A percentile compares a stretch with the other conserved stretches of the same genome.
Conservation (phyloP, 2,888 invertebrate species). For the Pristionchus arcanus region DNA sequence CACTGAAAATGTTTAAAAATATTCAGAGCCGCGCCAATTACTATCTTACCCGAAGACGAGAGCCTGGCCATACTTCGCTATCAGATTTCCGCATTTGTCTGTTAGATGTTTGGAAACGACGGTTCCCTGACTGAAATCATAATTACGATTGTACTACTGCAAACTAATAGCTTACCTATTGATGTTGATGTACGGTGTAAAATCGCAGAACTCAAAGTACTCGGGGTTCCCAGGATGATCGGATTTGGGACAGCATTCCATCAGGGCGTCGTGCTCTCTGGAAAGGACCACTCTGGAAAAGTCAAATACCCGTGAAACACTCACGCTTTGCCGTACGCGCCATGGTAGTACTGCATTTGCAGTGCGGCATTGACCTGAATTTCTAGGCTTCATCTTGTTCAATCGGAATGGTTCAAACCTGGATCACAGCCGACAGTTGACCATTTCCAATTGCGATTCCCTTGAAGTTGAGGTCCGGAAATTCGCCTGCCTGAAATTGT, state of each 20-base stretch:
- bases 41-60: constrained; percentile 56
- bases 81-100: constrained; percentile 60
- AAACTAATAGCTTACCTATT: background rate
- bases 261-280: constrained; percentile 66
- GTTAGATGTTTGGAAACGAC: constrained; percentile 62
- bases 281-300: background rate
- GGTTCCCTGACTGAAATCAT: constrained; percentile 55
- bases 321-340: constrained; percentile 66
- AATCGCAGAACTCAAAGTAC: constrained; percentile 69
- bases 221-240: constrained; percentile 57
- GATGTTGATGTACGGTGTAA: constrained; percentile 63
- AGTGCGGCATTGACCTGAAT: constrained; percentile 68
- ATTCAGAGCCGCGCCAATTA: background rate
- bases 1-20: background rate
- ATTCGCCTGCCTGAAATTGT: constrained; percentile 58
- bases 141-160: too few relatives aligned
- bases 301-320: background rate
- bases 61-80: constrained; percentile 62
- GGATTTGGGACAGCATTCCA: constrained; percentile 62
- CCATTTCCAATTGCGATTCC: constrained; percentile 76
- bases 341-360: constrained; percentile 69
- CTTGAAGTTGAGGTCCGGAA: constrained; percentile 65
- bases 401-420: constrained; percentile 34
- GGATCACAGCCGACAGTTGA: constrained; percentile 65
- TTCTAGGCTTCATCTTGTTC: background rate